Percentiles rank a stretch among this genome's conserved stretches.
Evolutionary conservation across 2,113 vertebrate species (phyloP).

Genomic region (Oenanthe oenanthe): DNA sequence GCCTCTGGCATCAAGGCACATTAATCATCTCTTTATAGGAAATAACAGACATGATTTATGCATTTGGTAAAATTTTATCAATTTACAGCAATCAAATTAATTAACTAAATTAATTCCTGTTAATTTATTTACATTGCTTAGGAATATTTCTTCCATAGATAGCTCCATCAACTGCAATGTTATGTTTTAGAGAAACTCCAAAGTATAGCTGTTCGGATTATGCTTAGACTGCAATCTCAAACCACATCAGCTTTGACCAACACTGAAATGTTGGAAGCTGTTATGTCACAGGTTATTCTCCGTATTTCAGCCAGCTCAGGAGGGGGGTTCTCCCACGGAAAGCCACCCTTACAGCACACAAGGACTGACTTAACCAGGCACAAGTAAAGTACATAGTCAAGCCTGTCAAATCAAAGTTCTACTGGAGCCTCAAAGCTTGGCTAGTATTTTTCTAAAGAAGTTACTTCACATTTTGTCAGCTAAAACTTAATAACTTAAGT

Average conservation of each 20-base stretch:
- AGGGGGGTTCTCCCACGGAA: background rate
- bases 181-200: background rate
- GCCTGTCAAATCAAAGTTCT: background rate
- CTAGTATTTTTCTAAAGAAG: background rate
- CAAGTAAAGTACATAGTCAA: background rate
- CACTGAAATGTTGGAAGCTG: background rate
- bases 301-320: background rate
- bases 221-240: background rate
- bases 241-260: background rate
- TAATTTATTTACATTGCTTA: constrained; percentile 50
- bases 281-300: background rate
- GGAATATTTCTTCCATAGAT: constrained; percentile 6
- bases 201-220: background rate
- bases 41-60: constrained; percentile 31
- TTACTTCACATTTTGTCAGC: background rate
- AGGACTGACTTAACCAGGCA: background rate
- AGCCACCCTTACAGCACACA: background rate
- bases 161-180: background rate
- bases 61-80: constrained; percentile 29
- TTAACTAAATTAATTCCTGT: constrained; percentile 42
- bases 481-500: background rate
- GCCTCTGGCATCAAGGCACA: background rate
- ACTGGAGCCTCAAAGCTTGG: background rate
- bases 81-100: constrained; percentile 66
- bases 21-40: constrained; percentile 30